A percentile compares a stretch with the other conserved stretches of the same genome.
Evolutionary conservation across 2,113 vertebrate genomes (phyloP).

Genomic region (Ophiodon elongatus): DNA sequence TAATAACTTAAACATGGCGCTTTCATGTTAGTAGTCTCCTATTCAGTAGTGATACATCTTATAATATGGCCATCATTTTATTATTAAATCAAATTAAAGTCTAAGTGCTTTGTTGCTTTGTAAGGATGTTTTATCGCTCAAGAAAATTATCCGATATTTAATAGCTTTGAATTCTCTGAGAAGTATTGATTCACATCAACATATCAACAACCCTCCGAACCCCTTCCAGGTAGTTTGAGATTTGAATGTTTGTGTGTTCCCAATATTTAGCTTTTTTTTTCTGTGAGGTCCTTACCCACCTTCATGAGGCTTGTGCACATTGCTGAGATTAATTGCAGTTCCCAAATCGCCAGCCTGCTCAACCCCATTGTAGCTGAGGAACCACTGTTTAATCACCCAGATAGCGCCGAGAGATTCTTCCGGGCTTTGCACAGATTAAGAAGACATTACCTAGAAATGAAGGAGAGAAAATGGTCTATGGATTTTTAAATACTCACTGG

Average conservation of each 20-base stretch:
- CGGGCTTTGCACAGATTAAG: slow-evolving; percentile 67
- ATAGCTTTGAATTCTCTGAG: slow-evolving; percentile 2
- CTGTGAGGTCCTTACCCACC: slow-evolving; percentile 13
- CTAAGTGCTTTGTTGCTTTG: background rate
- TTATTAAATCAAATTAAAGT: background rate
- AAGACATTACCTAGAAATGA: slow-evolving; percentile 64
- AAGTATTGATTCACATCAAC: slow-evolving; percentile 9
- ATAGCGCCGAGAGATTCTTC: slow-evolving; percentile 62
- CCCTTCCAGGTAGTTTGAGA: background rate
- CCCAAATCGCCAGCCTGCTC: slow-evolving; percentile 30
- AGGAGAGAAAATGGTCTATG: slow-evolving; percentile 45
- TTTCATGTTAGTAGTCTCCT: background rate
- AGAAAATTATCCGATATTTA: background rate
- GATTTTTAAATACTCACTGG: slow-evolving; percentile 58
- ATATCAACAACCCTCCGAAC: background rate
- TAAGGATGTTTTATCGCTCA: background rate
- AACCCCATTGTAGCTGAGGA: slow-evolving; percentile 29
- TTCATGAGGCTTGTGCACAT: slow-evolving; percentile 27
- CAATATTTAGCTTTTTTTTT: background rate
- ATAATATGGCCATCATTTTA: background rate
- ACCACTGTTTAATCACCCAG: slow-evolving; percentile 63
- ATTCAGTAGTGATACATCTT: background rate
- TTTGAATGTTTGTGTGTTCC: background rate
- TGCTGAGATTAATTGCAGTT: slow-evolving; percentile 50
- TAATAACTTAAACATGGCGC: background rate